Base-by-base conservation (phyloP, 37 sponge, comb jelly and placozoan species). In the Halisarca cf. caerulea region DNA sequence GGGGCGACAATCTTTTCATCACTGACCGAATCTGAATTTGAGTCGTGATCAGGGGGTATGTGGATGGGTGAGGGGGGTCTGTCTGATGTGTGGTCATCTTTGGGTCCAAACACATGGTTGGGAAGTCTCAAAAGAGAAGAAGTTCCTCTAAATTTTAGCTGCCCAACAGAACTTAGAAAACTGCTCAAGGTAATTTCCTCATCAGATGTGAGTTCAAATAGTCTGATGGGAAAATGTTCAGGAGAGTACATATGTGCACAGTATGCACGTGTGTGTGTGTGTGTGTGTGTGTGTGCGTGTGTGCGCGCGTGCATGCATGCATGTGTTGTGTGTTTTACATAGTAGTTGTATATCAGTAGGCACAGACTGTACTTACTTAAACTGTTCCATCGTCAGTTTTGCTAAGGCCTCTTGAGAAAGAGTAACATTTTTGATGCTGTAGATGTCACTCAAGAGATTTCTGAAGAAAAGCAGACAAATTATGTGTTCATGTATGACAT, bases 61-160 rank as follows among this genome's bases (percentile, higher is more conserved):
- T 43, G 84, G 0, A 66, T 28, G 14, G 84, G 84, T 6, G 84
- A 83, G 72, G 53, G 57, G 18, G 35, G 55, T 11, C 64, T 27
- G 32, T 83, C 57, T 21, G 44, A 24, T 0, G 1, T 15, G 21
- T 18, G 17, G 36, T 17, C 43, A 37, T 69, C 37, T 33, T 47
- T 83, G 54, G 38, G 51, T 6, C 84, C 69, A 41, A 61, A 47
- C 39, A 54, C 93, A 0, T 88, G 75, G 14, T 85, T 83, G 9
- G 89, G 88, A 3, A 94, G 89, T 66, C 98, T 90, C 58, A 97
- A 90, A 0, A 97, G 86, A 4, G 84, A 85, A 3, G 94, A 94
- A 0, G 98, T 97, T 25, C 98, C 98, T n/a, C 98, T 83, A 74
- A 97, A 94, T 80, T 94, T 94, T 33, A 97, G 88, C 79, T 91